Percentiles rank a stretch among this genome's conserved stretches.
Evolutionary conservation across 2,888 invertebrate genomes (phyloP).

Genomic region (Lasiommata megera): DNA sequence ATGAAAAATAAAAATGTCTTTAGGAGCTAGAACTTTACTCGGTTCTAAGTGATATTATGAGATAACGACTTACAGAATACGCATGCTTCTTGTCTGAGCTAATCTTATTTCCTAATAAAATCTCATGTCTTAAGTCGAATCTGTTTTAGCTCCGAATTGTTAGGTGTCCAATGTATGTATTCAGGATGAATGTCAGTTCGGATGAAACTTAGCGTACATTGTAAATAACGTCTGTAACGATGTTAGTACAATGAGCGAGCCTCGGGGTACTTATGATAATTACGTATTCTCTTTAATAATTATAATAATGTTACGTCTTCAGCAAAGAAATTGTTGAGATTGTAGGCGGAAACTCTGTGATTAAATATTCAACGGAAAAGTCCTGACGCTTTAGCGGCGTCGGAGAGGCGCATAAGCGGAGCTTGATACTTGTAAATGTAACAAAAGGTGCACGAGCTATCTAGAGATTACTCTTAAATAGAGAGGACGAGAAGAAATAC

Average conservation of each 20-base stretch:
- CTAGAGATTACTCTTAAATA: background rate
- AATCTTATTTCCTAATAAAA: too few relatives aligned
- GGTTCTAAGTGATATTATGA: too few relatives aligned
- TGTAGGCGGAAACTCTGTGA: background rate
- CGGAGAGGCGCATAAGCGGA: background rate
- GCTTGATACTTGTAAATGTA: background rate
- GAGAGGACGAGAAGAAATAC: too few relatives aligned
- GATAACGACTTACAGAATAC: too few relatives aligned
- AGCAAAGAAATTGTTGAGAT: background rate
- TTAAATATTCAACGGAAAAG: conserved; percentile 26
- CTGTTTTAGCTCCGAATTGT: too few relatives aligned
- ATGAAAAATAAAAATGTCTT: background rate
- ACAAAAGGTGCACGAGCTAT: background rate
- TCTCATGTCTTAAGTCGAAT: too few relatives aligned
- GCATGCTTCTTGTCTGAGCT: too few relatives aligned
- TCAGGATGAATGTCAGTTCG: too few relatives aligned
- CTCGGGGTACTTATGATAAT: background rate
- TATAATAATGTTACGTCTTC: background rate
- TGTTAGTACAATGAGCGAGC: too few relatives aligned
- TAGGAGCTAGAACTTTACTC: background rate
- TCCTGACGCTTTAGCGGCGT: background rate
- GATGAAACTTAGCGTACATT: too few relatives aligned
- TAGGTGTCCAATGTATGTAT: too few relatives aligned
- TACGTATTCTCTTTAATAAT: background rate
- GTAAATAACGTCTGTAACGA: too few relatives aligned